Conservation (phyloP, 30 jellyfish, hydroid and myxozoan species). For the Aurelia aurita complex sp. Pacific region DNA sequence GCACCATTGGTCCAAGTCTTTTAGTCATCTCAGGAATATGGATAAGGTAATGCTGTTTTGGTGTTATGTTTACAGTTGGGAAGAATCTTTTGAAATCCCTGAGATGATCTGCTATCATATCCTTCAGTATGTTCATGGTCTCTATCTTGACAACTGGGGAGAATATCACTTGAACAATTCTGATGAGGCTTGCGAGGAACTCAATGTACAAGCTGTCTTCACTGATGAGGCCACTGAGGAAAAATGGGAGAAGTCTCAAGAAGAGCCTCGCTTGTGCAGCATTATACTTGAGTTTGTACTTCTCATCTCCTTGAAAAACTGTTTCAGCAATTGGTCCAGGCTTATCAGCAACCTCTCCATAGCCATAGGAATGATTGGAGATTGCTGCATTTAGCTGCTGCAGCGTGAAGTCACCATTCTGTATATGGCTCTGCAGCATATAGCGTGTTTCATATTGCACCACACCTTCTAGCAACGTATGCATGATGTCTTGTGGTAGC, state of each 20-base stretch:
- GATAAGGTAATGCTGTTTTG: slow-evolving; percentile 56
- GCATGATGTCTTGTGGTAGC: slow-evolving; percentile 64
- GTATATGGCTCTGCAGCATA: neutral
- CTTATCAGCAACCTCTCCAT: slow-evolving; percentile 34
- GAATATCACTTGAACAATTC: slow-evolving; percentile 23
- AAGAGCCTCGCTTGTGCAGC: slow-evolving; percentile 57
- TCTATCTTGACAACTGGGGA: slow-evolving; percentile 43
- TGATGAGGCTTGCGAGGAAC: slow-evolving; percentile 24
- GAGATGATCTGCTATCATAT: slow-evolving; percentile 26
- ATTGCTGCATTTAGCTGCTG: slow-evolving; percentile 38
- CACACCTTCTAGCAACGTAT: slow-evolving; percentile 43
- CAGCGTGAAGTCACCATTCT: neutral
- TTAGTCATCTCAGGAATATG: slow-evolving; percentile 38
- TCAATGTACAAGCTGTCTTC: slow-evolving; percentile 1
- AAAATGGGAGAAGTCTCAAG: slow-evolving; percentile 44
- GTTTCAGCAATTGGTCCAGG: slow-evolving; percentile 60
- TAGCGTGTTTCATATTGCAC: slow-evolving; percentile 31
- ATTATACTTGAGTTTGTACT: slow-evolving; percentile 44
- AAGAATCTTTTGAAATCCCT: slow-evolving; percentile 15
- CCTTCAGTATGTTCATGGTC: slow-evolving; percentile 17
- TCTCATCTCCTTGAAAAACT: slow-evolving; percentile 45
- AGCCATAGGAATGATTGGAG: slow-evolving; percentile 36
- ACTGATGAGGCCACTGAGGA: slow-evolving; percentile 3
- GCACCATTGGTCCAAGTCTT: slow-evolving; percentile 45
- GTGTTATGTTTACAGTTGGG: slow-evolving; percentile 41